Evolutionary conservation across 2,113 vertebrate genomes (phyloP).

Genomic region (Corydoras sp.): DNA sequence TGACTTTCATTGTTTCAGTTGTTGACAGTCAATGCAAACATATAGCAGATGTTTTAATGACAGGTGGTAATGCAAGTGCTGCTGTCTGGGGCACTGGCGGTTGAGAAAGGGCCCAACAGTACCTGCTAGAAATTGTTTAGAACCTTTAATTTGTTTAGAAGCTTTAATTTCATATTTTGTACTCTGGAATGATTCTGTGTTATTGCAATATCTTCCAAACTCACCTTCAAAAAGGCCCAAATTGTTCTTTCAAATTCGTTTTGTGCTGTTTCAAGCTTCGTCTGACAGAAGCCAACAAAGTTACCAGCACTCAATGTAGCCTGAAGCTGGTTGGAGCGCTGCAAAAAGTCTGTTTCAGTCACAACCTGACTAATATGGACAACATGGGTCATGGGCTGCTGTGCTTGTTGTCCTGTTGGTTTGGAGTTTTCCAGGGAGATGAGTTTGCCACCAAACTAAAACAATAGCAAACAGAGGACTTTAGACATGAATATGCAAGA

Average conservation of each 20-base stretch:
- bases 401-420: constrained; percentile 61
- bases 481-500: neutral
- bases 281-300: constrained; percentile 82
- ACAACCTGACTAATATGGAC: constrained; percentile 90
- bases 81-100: too few relatives aligned
- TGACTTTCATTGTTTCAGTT: too few relatives aligned
- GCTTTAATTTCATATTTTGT: neutral
- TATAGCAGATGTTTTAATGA: too few relatives aligned
- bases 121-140: too few relatives aligned
- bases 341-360: constrained; percentile 80
- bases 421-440: constrained; percentile 77
- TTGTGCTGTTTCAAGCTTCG: constrained; percentile 73
- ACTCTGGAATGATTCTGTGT: too few relatives aligned
- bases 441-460: constrained; percentile 93
- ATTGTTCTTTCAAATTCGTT: constrained; percentile 84
- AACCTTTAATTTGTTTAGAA: neutral
- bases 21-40: too few relatives aligned
- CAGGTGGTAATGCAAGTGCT: too few relatives aligned
- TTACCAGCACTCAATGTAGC: constrained; percentile 72
- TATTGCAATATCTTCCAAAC: too few relatives aligned
- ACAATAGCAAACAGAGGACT: neutral
- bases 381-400: constrained; percentile 51
- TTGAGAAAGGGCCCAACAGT: too few relatives aligned
- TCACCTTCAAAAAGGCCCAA: constrained; percentile 94
- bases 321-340: constrained; percentile 80